These are phyloP conservation scores for Notodonta ziczac DNA, from an alignment of 2,888 invertebrate species.

Conservation along the genomic window DNA sequence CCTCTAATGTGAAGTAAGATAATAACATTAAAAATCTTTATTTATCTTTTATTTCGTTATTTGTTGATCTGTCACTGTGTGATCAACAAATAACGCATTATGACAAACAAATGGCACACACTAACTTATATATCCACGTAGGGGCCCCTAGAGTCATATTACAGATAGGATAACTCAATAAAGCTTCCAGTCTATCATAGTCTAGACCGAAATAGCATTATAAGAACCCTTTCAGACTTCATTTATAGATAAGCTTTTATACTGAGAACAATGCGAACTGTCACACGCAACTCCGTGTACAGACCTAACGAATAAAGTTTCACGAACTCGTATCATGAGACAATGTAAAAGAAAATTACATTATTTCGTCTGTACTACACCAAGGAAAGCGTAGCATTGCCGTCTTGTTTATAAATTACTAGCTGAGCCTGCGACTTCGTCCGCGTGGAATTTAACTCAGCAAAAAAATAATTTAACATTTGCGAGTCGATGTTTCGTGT, in stretches of 20 bases:
- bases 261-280: background rate
- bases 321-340: background rate
- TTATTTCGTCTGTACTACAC: too few species aligned
- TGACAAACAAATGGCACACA: background rate
- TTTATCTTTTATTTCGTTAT: too few species aligned
- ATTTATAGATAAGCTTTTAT: conserved; percentile 5
- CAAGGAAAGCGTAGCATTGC: too few species aligned
- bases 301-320: conserved; percentile 2
- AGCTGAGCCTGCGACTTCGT: too few species aligned
- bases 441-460: too few species aligned
- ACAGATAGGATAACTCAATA: conserved; percentile 4
- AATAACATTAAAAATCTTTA: too few species aligned
- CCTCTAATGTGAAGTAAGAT: too few species aligned
- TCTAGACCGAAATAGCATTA: conserved; percentile 1
- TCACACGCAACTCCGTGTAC: background rate
- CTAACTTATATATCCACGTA: background rate
- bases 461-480: too few species aligned
- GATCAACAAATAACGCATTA: background rate
- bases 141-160: background rate
- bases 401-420: too few species aligned
- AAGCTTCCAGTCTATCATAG: background rate
- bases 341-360: background rate
- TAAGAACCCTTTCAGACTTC: conserved; percentile 4
- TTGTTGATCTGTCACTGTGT: too few species aligned
- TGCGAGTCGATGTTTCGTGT: too few species aligned